Percentiles rank a stretch among this genome's conserved stretches.
Conservation (phyloP, 2,113 vertebrate species). For the Carassius gibelio region DNA sequence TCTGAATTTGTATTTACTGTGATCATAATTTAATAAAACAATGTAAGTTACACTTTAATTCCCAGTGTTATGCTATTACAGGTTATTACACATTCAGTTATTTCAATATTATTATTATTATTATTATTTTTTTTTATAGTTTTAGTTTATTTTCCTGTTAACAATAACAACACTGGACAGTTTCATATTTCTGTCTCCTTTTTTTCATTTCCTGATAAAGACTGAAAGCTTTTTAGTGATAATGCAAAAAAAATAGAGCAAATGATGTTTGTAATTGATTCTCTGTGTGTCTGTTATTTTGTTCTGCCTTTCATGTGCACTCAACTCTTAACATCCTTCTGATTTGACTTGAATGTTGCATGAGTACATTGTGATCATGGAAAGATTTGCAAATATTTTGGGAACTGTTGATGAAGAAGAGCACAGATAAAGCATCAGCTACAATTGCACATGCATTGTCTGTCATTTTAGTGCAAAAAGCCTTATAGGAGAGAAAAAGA, state of each 20-base stretch:
- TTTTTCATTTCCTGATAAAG: not conserved
- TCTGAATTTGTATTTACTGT: too few relatives aligned
- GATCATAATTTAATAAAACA: too few relatives aligned
- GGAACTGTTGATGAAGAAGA: not conserved
- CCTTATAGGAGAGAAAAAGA: too few relatives aligned
- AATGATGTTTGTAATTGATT: not conserved
- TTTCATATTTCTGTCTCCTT: not conserved
- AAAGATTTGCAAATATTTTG: not conserved
- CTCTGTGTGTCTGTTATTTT: not conserved
- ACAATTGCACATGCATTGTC: not conserved
- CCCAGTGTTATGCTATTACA: too few relatives aligned
- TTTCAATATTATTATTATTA: not conserved
- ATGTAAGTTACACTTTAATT: too few relatives aligned
- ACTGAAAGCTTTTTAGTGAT: not conserved
- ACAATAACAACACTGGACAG: not conserved
- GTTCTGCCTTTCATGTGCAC: not conserved
- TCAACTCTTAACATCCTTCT: not conserved
- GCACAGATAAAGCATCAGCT: not conserved
- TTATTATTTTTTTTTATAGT: not conserved
- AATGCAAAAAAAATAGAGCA: not conserved
- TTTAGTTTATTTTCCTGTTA: not conserved
- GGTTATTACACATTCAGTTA: not conserved
- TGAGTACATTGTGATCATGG: too few relatives aligned
- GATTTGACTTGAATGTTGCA: not conserved
- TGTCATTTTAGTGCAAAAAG: not conserved